phyloP scores from a whole-genome alignment of 2,888 invertebrate genomes.

The Anagyrus pseudococci region DNA sequence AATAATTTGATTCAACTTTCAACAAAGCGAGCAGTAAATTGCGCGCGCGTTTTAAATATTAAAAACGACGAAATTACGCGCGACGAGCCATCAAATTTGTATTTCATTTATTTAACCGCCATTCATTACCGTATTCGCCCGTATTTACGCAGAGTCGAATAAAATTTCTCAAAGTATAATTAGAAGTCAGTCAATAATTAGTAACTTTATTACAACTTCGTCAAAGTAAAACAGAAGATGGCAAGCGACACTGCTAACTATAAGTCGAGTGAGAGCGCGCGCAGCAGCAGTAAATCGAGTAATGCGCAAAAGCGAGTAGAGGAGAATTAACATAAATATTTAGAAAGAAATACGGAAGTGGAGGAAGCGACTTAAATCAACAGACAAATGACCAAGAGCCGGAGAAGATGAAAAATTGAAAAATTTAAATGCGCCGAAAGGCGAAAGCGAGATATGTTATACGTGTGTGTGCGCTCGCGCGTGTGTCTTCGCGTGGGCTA shows the following conservation, averaged over 20 bases:
- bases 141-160: too few relatives aligned
- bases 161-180: too few relatives aligned
- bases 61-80: too few relatives aligned
- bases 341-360: background rate
- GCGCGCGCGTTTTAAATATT: too few relatives aligned
- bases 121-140: too few relatives aligned
- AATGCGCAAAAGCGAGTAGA: background rate
- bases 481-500: constrained; percentile 18
- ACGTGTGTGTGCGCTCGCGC: constrained; percentile 17
- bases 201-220: background rate
- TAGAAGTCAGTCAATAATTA: background rate
- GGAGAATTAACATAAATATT: background rate
- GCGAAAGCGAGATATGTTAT: constrained; percentile 32
- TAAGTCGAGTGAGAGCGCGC: too few relatives aligned
- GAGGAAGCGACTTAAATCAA: background rate
- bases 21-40: too few relatives aligned
- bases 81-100: too few relatives aligned
- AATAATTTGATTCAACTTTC: too few relatives aligned
- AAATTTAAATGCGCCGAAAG: constrained; percentile 23
- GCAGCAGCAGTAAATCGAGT: too few relatives aligned
- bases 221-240: background rate
- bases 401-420: constrained; percentile 32
- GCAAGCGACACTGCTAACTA: background rate
- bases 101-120: too few relatives aligned
- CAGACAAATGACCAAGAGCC: too few relatives aligned